Percentiles rank a stretch among this genome's conserved stretches.
Evolutionary conservation across 2,113 vertebrate species (phyloP).

Genomic region (Progne subis): DNA sequence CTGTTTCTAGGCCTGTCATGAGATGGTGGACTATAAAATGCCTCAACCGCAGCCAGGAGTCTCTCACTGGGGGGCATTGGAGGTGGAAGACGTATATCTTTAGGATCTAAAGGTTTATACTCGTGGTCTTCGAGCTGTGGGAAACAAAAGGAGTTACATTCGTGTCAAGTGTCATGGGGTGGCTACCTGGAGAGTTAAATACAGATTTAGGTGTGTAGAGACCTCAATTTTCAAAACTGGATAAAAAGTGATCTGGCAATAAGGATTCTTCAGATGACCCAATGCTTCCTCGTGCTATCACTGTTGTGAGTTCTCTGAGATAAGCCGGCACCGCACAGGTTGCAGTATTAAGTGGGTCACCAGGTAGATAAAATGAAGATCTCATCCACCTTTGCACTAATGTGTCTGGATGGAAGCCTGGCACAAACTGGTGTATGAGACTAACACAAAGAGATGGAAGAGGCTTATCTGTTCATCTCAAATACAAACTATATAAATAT

Average conservation of each 20-base stretch:
- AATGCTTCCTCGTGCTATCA: accelerated
- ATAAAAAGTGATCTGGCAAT: neutral
- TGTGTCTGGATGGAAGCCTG: neutral
- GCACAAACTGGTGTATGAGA: neutral
- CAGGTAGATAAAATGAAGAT: neutral
- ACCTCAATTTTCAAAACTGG: neutral
- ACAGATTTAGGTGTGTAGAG: neutral
- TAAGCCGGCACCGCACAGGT: neutral
- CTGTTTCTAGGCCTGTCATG: slow-evolving; percentile 97
- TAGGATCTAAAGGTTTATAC: slow-evolving; percentile 95
- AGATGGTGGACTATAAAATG: slow-evolving; percentile 97
- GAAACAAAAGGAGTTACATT: slow-evolving; percentile 29
- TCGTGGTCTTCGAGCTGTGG: slow-evolving; percentile 92
- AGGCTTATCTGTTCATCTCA: neutral
- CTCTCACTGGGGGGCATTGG: slow-evolving; percentile 98
- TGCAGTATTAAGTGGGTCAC: neutral
- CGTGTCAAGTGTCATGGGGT: neutral
- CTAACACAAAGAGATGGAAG: neutral
- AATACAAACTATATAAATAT: accelerated
- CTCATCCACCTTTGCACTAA: neutral
- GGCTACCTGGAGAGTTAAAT: neutral
- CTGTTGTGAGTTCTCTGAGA: neutral
- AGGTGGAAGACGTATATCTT: slow-evolving; percentile 95
- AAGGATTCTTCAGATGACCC: neutral
- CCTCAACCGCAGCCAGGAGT: slow-evolving; percentile 93